These are phyloP conservation scores for Euphydryas editha DNA, from an alignment of 2,888 invertebrate genomes.

Conservation along the genomic window DNA sequence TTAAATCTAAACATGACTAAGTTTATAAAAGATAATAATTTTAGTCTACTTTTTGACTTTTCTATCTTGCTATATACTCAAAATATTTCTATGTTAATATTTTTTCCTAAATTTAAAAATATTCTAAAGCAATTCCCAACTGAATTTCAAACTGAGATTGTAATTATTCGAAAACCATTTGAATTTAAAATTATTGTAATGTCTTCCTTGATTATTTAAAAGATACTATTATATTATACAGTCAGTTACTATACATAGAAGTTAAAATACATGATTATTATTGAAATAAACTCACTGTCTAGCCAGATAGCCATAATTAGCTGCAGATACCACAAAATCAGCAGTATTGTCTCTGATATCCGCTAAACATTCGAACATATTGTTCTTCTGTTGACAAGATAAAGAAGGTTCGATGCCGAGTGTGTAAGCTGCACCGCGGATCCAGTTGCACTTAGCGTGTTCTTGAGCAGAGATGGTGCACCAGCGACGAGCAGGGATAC, in stretches of 20 bases:
- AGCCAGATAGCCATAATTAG: constrained; percentile 86
- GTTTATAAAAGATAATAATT: too few species aligned
- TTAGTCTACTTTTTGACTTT: too few species aligned
- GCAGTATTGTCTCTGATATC: constrained; percentile 76
- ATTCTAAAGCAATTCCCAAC: too few species aligned
- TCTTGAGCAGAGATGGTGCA: constrained; percentile 83
- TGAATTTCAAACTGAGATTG: too few species aligned
- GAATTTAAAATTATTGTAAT: too few species aligned
- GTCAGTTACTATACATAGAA: not conserved
- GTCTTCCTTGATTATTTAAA: too few species aligned
- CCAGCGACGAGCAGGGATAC: constrained; percentile 80
- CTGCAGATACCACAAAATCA: constrained; percentile 85
- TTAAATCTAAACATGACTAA: too few species aligned
- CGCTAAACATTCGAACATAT: constrained; percentile 80
- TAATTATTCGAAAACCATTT: too few species aligned
- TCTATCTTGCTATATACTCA: too few species aligned
- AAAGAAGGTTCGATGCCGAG: constrained; percentile 85
- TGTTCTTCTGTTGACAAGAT: constrained; percentile 73
- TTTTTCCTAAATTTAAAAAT: too few species aligned
- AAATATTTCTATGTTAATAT: too few species aligned
- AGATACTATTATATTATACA: too few species aligned
- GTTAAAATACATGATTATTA: not conserved
- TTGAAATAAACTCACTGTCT: constrained; percentile 78
- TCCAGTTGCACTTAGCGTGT: constrained; percentile 84
- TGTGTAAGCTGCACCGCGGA: constrained; percentile 78